Evolutionary conservation across 2,797 vertebrate genomes (phyloP), one percentile per base, ranked within the genome.

Genomic region (Scyliorhinus canicula): DNA sequence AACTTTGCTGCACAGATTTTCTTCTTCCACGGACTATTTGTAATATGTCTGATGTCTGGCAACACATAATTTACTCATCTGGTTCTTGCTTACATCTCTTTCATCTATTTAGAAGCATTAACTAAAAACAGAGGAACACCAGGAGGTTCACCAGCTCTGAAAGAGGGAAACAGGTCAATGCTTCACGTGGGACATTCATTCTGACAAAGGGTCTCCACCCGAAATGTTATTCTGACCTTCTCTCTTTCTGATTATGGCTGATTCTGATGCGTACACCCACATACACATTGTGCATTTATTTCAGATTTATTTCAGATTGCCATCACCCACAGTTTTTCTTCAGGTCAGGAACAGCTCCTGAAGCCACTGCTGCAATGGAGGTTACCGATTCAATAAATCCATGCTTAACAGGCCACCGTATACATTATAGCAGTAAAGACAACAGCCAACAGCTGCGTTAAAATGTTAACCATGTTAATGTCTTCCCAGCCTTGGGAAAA

Each of bases 401-500:
- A n/a, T 19, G 35, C 86, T n/a, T 90, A 90, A 40, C 8, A 60
- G 57, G 5, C 57, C 9, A 60, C n/a, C 14, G 31, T 35, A 35
- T 57, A 88, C 57, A 88, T 90, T 90, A 60, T 19, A 63, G 55
- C 86, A 60, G 86, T 60, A 90, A 90, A 90, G 55, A 40, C 57
- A 63, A 90, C 57, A 60, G n/a, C 14, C 31, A 63, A 90, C 55
- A 90, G 55, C 86, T 60, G 52, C 1, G n/a, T 21, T 60, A 90
- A 40, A 40, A 63, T 90, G 55, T n/a, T 90, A 90, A 90, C 86
- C 86, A 90, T 63, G 84, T 55, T 55, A 86, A 55, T 35, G 28
- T 55, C 84, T 86, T 86, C 84, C 84, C 84, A 55, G 84, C 84
- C 84, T 86, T 63, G 35, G 35, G 86, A 90, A n/a, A 63, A 90